Conservation (phyloP, 2,797 vertebrate species). For the Helicolenus hilgendorfi region DNA sequence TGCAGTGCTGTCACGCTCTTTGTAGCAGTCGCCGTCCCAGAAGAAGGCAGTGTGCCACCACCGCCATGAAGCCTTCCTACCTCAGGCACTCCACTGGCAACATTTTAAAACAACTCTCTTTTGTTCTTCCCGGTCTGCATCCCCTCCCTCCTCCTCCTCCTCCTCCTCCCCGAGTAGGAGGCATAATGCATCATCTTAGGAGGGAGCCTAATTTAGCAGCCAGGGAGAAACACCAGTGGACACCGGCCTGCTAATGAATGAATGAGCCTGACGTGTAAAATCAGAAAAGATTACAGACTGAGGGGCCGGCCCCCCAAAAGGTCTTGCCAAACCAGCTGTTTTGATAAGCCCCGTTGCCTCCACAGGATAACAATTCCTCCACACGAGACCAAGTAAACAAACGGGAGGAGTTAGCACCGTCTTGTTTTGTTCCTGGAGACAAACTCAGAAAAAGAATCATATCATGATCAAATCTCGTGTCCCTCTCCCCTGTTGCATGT, state of each 20-base stretch:
- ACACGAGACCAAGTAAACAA: conserved; percentile 47
- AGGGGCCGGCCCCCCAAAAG: conserved; percentile 71
- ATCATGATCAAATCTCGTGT: conserved; percentile 61
- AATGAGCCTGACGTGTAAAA: conserved; percentile 85
- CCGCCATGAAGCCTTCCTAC: conserved; percentile 68
- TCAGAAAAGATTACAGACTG: conserved; percentile 83
- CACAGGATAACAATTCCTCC: conserved; percentile 77
- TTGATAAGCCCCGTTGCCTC: conserved; percentile 68
- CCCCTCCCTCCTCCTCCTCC: conserved; percentile 7
- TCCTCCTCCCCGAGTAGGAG: conserved; percentile 59
- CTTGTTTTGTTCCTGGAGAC: conserved; percentile 40
- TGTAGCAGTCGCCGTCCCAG: conserved; percentile 61
- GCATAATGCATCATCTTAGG: conserved; percentile 79
- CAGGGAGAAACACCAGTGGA: conserved; percentile 72
- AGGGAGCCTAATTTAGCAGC: conserved; percentile 73
- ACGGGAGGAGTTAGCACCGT: conserved; percentile 51
- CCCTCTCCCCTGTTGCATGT: conserved; percentile 54
- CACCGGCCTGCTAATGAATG: conserved; percentile 81
- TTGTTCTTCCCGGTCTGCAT: conserved; percentile 63
- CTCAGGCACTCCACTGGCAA: conserved; percentile 73
- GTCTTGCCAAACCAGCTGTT: conserved; percentile 79
- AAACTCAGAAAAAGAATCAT: conserved; percentile 50
- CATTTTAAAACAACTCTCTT: conserved; percentile 75
- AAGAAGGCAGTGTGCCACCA: conserved; percentile 69
- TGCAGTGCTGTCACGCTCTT: conserved; percentile 67